Evolutionary conservation across 1,140 invertebrate genomes (phyloP), one percentile per base, ranked within the genome.

Genomic region (Phthorimaea operculella): DNA sequence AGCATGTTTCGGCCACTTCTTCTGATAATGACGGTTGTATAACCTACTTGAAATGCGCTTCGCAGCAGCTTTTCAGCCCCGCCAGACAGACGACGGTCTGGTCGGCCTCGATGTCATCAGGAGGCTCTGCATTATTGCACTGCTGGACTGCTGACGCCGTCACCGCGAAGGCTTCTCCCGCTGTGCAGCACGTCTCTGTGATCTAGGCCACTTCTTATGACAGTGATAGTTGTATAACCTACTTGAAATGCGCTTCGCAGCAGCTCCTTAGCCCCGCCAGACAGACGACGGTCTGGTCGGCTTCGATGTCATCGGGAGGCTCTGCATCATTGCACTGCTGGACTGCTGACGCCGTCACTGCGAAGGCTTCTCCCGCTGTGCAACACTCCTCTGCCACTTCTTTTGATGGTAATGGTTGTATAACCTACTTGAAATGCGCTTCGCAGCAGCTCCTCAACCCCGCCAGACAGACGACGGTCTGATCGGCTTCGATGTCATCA

Each of bases 171-270:
- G 53, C 51, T 50, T 80, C 66, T 4, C 68, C 79, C 34, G 70
- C 64, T 5, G 53, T 52, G 53, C 79, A 83, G 47, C 79, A 83
- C 52, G 62, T 61, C 8, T 81, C 77, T 33, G 59, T 59, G 7
- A 80, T 50, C 15, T 76, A 63, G 15, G 47, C 21, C 9, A 11
- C 18, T 51, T 69, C 68, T 39, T 63, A 57, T 12, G 58, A 28
- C 16, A 66, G 21, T 7, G 59, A 59, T 63, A 57, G 8, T 9
- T 39, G 10, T 9, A 39, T 14, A 17, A 36, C 68, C 55, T 56
- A 82, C 79, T 66, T 52, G 42, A 74, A 62, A 12, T 73, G 64
- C 18, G 73, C 39, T 11, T 79, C 56, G 52, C 79, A 82, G 50
- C 79, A 83, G 15, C 54, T 63, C 33, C 53, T 64, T 10, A 71